A percentile compares a stretch with the other conserved stretches of the same genome.
These are phyloP conservation scores for Intellagama lesueurii DNA, from an alignment of 2,797 vertebrate species.

Conservation along the genomic window DNA sequence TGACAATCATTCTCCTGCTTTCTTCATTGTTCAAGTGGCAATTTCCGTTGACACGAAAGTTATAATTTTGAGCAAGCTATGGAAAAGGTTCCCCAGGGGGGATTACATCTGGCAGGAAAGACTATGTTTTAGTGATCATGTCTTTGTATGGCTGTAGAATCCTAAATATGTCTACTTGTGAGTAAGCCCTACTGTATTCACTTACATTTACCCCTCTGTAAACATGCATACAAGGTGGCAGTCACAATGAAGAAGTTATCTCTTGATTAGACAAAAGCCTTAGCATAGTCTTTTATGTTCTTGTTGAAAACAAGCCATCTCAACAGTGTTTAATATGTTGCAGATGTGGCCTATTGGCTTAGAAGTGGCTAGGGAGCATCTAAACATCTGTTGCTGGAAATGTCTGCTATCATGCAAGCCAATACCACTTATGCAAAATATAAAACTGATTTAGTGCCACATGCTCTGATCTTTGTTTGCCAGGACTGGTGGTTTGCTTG, in stretches of 20 bases:
- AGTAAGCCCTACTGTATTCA: background rate
- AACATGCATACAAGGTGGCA: background rate
- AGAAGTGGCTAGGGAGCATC: background rate
- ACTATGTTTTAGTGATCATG: conserved; percentile 18
- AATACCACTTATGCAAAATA: background rate
- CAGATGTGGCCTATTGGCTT: background rate
- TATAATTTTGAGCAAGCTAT: background rate
- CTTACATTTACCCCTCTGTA: background rate
- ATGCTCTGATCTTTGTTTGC: background rate
- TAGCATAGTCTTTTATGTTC: conserved; percentile 12
- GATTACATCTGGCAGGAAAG: conserved; percentile 14
- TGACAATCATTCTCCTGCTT: background rate
- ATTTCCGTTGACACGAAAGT: background rate
- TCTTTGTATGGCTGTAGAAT: conserved; percentile 5
- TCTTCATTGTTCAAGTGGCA: background rate
- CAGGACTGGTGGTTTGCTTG: background rate
- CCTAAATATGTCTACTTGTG: background rate
- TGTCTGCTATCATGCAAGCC: background rate
- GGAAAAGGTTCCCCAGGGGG: conserved; percentile 33
- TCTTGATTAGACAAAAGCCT: conserved; percentile 14
- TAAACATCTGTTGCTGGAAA: background rate
- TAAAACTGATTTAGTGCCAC: background rate
- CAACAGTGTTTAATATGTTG: background rate
- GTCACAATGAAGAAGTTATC: conserved; percentile 35
- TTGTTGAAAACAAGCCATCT: conserved; percentile 6